These are phyloP conservation scores for Doryteuthis pealeii DNA, from an alignment of 1,140 invertebrate genomes.

Conservation along the genomic window DNA sequence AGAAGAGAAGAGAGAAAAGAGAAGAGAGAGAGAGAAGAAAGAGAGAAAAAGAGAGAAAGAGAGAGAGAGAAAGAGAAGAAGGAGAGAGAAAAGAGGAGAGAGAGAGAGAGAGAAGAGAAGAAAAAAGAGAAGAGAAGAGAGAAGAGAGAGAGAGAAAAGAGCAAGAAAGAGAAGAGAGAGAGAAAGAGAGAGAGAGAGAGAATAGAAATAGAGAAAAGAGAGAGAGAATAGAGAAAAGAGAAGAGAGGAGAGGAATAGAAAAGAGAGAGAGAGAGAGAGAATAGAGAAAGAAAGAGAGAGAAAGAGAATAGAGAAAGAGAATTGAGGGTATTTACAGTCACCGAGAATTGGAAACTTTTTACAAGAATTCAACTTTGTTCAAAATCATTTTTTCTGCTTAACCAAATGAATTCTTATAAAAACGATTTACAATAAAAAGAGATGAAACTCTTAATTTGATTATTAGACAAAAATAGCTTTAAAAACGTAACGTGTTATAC, in stretches of 20 bases:
- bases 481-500: too few relatives aligned
- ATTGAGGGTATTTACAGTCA: too few relatives aligned
- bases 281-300: too few relatives aligned
- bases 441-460: too few relatives aligned
- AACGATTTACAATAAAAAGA: too few relatives aligned
- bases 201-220: background rate
- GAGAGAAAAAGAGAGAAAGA: conserved; percentile 9
- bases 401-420: too few relatives aligned
- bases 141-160: conserved; percentile 10
- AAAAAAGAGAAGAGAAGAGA: conserved; percentile 13
- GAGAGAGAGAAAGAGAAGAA: conserved; percentile 13
- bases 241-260: background rate
- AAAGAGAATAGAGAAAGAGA: too few relatives aligned
- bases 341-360: too few relatives aligned
- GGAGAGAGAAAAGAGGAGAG: conserved; percentile 14
- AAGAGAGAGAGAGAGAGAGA: too few relatives aligned
- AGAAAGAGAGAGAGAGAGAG: background rate
- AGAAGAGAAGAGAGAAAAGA: background rate
- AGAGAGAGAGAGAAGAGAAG: conserved; percentile 16
- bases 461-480: too few relatives aligned
- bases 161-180: background rate
- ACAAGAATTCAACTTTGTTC: too few relatives aligned
- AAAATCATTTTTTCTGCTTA: too few relatives aligned
- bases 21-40: conserved; percentile 21
- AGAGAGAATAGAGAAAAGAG: background rate